Percentiles rank a stretch among this genome's conserved stretches.
phyloP scores from a whole-genome alignment of 2,797 vertebrate species.

The Rhincodon typus region DNA sequence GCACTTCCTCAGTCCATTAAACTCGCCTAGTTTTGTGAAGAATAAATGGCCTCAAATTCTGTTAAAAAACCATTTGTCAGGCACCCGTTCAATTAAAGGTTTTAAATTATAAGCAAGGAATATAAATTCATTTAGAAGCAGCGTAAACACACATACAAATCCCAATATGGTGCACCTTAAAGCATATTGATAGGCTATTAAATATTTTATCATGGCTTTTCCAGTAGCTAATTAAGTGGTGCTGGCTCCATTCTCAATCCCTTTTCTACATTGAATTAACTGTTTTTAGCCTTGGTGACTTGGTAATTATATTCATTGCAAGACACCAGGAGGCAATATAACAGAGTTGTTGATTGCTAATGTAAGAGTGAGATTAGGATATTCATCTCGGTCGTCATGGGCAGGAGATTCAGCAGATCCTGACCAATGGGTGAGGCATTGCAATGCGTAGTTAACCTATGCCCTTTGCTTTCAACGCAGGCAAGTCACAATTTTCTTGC shows the following conservation, averaged over 20 bases:
- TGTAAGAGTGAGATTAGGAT: neutral
- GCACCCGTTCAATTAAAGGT: constrained; percentile 16
- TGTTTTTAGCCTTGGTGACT: neutral
- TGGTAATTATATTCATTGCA: neutral
- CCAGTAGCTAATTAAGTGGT: neutral
- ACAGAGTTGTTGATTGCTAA: neutral
- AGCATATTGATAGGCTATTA: neutral
- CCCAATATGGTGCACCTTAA: neutral
- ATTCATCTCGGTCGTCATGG: neutral
- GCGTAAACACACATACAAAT: neutral
- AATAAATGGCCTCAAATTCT: constrained; percentile 21
- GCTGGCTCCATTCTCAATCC: neutral
- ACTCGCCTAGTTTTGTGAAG: neutral
- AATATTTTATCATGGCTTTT: neutral
- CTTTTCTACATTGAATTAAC: neutral
- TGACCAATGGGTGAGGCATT: neutral
- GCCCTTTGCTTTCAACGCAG: neutral
- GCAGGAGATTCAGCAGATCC: neutral
- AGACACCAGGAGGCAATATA: neutral
- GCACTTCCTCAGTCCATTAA: constrained; percentile 4
- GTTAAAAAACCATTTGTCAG: neutral
- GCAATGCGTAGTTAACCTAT: neutral
- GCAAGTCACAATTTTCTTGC: neutral
- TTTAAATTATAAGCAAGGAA: constrained; percentile 12
- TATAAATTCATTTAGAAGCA: constrained; percentile 21